Evolutionary conservation across 2,888 invertebrate genomes (phyloP).

Genomic region (Drosophila kuntzei): DNA sequence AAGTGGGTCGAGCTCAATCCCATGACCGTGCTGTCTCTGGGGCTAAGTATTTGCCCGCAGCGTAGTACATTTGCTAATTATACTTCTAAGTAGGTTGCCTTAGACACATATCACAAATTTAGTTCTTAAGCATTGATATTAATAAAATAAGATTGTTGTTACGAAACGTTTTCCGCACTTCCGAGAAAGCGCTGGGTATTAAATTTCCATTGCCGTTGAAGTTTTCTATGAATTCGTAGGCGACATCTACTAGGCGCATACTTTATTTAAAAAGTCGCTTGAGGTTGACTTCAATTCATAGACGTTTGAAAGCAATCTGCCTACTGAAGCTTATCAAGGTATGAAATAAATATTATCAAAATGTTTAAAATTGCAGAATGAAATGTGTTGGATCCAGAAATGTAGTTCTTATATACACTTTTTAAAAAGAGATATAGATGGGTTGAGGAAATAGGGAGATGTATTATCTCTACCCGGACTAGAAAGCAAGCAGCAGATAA

Average conservation of each 20-base stretch:
- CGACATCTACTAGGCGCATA: conserved; percentile 5
- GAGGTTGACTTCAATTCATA: not conserved
- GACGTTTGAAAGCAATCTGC: not conserved
- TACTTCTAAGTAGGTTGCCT: conserved; percentile 12
- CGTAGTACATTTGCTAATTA: conserved; percentile 29
- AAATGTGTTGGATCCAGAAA: too few relatives aligned
- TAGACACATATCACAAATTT: conserved; percentile 30
- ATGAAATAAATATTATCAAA: too few relatives aligned
- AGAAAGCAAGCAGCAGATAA: too few relatives aligned
- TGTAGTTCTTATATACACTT: too few relatives aligned
- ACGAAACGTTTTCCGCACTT: conserved; percentile 14
- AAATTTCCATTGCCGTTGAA: conserved; percentile 36
- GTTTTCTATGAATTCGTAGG: not conserved
- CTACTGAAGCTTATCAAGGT: too few relatives aligned
- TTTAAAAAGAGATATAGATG: too few relatives aligned
- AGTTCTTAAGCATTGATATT: conserved; percentile 31
- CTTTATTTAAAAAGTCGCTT: not conserved
- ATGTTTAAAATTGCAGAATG: too few relatives aligned
- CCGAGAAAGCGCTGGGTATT: not conserved
- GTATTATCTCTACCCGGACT: too few relatives aligned
- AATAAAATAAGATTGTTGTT: conserved; percentile 47
- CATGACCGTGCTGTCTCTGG: conserved; percentile 2
- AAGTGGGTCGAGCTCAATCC: conserved; percentile 3
- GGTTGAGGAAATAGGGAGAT: too few relatives aligned
- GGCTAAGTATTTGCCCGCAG: conserved; percentile 63